Conservation (phyloP, 2,888 invertebrate species). For the Merodon equestris region DNA sequence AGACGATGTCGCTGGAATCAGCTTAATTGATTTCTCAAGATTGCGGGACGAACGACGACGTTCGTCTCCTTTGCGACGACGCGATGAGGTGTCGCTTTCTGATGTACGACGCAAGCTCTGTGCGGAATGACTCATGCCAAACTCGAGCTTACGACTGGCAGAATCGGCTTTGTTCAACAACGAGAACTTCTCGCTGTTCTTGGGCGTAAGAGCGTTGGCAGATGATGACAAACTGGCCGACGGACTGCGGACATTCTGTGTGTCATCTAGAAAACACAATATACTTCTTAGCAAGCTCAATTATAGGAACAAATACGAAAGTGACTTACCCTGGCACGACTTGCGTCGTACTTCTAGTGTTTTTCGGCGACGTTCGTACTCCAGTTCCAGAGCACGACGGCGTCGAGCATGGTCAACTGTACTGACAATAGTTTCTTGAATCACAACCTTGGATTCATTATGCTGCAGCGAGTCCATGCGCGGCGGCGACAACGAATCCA, state of each 20-base stretch:
- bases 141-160: constrained; percentile 76
- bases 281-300: not conserved
- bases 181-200: constrained; percentile 71
- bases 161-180: constrained; percentile 70
- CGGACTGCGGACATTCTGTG: constrained; percentile 71
- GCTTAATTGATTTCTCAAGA: constrained; percentile 77
- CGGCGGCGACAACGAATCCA: constrained; percentile 80
- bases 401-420: constrained; percentile 78
- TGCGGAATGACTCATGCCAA: constrained; percentile 77
- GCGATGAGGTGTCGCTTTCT: constrained; percentile 77
- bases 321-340: constrained; percentile 76
- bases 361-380: constrained; percentile 78
- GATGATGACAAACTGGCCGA: constrained; percentile 74
- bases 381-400: constrained; percentile 77
- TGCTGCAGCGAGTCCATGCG: constrained; percentile 78
- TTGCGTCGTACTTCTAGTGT: constrained; percentile 77
- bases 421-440: constrained; percentile 76
- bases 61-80: constrained; percentile 77
- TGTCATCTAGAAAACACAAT: constrained; percentile 56
- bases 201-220: constrained; percentile 76
- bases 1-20: constrained; percentile 77
- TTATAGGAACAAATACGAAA: not conserved
- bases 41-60: constrained; percentile 78
- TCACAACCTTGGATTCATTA: constrained; percentile 75
- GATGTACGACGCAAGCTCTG: constrained; percentile 78